Base-by-base conservation (phyloP, 2,113 vertebrate genomes). In the Caracal caracal region DNA sequence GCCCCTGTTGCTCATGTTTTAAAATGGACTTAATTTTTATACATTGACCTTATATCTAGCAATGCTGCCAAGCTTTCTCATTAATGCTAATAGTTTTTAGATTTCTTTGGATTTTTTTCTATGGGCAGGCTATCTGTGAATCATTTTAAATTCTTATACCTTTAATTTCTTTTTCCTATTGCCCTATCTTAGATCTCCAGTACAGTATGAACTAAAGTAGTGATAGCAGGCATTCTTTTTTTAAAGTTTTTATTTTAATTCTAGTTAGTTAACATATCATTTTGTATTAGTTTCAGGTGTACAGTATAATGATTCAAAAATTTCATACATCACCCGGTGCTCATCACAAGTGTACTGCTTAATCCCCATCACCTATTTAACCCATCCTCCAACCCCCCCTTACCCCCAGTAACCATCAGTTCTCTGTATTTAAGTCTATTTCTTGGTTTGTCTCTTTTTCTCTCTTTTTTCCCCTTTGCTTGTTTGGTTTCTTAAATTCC, bases 11-110 rank as follows among this genome's bases (percentile, higher is more conserved):
- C 28, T 80, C 35, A 65, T 92, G 65, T 53, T 5, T 53, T 65
- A 35, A 87, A 70, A 80, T 80, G 75, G 73, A 95, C n/a, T n/a
- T 80, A 73, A 71, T n/a, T 80, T 93, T 53, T 87, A 65, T 86
- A 59, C 16, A 65, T 94, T 76, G 15, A 75, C 28, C 7, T 87
- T 92, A 53, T 73, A 63, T 85, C 28, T 8, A 80, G 40, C 63
- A 65, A 71, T 13, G 1, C 35, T 86, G 75, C 75, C 68, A 92
- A 26, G 30, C n/a, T 65, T 20, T 73, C 63, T 3, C 30, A 47
- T 59, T 91, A 85, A 79, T 87, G 47, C 43, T 71, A 53, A 20
- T 92, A 85, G 71, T 56, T 80, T 87, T 80, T 43, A 87, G 26
- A 95, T 66, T 66, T 75, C 9, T 87, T 82, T 88, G 47, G 10